phyloP scores from a whole-genome alignment of 2,797 vertebrate genomes.

The Chelmon rostratus region DNA sequence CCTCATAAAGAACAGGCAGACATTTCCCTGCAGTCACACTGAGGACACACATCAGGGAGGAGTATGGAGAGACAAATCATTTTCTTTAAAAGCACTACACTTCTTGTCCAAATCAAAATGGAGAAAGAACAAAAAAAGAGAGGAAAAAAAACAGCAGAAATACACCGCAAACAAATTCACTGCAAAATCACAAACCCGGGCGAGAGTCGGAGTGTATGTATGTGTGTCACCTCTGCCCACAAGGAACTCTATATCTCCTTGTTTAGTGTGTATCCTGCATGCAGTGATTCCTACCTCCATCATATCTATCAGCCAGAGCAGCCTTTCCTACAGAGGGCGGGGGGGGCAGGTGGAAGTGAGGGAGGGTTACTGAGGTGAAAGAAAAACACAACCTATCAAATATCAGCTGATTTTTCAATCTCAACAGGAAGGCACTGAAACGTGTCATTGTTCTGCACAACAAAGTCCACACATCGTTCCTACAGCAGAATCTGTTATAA shows the following conservation, averaged over 20 bases:
- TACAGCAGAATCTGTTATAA: slow-evolving; percentile 24
- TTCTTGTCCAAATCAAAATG: not conserved
- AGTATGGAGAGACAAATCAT: not conserved
- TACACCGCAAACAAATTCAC: slow-evolving; percentile 68
- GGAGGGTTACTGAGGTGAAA: slow-evolving; percentile 28
- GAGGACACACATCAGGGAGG: not conserved
- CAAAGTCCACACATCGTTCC: slow-evolving; percentile 38
- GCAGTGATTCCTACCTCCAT: slow-evolving; percentile 93
- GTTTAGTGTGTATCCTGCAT: slow-evolving; percentile 16
- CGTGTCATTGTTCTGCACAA: slow-evolving; percentile 26
- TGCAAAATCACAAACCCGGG: slow-evolving; percentile 55
- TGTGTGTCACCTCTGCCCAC: slow-evolving; percentile 30
- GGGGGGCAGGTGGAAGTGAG: slow-evolving; percentile 1
- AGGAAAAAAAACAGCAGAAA: slow-evolving; percentile 15
- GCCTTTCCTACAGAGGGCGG: slow-evolving; percentile 87
- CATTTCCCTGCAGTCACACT: not conserved
- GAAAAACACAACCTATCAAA: slow-evolving; percentile 55
- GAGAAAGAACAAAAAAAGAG: slow-evolving; percentile 5
- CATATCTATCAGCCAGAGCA: slow-evolving; percentile 99
- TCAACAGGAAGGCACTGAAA: slow-evolving; percentile 40
- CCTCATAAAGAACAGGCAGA: not conserved
- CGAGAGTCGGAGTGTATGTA: not conserved
- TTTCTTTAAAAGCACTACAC: not conserved
- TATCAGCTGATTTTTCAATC: slow-evolving; percentile 33
- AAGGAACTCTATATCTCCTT: slow-evolving; percentile 25